Percentiles rank a stretch among this genome's conserved stretches.
Evolutionary conservation across 2,888 invertebrate species (phyloP).

Genomic region (Diadromus collaris): DNA sequence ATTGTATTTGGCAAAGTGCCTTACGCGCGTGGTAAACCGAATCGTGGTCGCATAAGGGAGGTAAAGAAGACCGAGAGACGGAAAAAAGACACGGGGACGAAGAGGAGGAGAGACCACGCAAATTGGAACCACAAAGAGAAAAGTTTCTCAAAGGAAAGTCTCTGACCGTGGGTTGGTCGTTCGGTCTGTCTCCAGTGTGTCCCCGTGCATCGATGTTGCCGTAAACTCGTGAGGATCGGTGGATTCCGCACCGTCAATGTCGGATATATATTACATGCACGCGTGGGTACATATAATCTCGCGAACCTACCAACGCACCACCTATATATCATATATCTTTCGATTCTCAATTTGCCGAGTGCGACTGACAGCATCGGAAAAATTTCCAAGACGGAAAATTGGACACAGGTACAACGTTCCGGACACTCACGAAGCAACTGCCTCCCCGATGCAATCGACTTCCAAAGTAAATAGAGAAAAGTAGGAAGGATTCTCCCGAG

Average conservation of each 20-base stretch:
- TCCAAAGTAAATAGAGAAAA: conserved; percentile 10
- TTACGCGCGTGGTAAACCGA: conserved; percentile 58
- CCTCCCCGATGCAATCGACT: conserved; percentile 8
- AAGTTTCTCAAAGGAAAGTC: conserved; percentile 52
- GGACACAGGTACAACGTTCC: conserved; percentile 17
- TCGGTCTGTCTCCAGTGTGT: conserved; percentile 15
- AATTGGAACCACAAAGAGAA: conserved; percentile 61
- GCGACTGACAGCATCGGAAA: not conserved
- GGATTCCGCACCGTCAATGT: conserved; percentile 12
- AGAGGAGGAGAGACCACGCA: conserved; percentile 56
- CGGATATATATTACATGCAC: conserved; percentile 23
- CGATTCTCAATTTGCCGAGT: conserved; percentile 27
- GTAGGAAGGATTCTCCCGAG: not conserved
- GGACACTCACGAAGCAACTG: not conserved
- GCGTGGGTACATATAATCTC: not conserved
- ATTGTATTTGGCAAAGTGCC: conserved; percentile 69
- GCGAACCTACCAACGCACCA: not conserved
- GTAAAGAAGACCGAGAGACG: conserved; percentile 31
- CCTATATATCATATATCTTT: conserved; percentile 14
- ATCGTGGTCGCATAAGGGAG: conserved; percentile 41
- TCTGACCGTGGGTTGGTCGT: conserved; percentile 18
- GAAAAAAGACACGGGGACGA: conserved; percentile 48
- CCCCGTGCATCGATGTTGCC: conserved; percentile 24
- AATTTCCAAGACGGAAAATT: conserved; percentile 25
- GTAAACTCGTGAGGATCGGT: conserved; percentile 13